Conservation (phyloP, 2,797 vertebrate species). For the Cichlasoma orientale region DNA sequence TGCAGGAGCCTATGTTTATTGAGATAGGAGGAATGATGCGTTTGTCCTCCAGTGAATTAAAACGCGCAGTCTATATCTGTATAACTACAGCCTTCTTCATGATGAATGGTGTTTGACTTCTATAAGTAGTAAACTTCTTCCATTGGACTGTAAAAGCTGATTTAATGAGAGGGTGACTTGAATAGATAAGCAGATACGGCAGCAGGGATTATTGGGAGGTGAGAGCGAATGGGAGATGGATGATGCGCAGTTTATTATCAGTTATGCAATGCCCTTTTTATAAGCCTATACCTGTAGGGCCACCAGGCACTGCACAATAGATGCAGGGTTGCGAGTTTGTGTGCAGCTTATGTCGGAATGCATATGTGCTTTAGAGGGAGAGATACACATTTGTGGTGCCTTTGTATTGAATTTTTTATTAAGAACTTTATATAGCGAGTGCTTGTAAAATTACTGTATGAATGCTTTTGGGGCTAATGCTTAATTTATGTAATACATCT, state of each 20-base stretch:
- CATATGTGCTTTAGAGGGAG: constrained; percentile 9
- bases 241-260: constrained; percentile 59
- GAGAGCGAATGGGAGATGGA: constrained; percentile 60
- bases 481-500: neutral
- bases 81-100: constrained; percentile 44
- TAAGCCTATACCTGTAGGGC: constrained; percentile 45
- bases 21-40: constrained; percentile 58
- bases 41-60: constrained; percentile 71
- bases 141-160: constrained; percentile 58
- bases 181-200: constrained; percentile 66
- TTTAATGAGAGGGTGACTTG: constrained; percentile 66
- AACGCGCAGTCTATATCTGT: constrained; percentile 60
- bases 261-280: constrained; percentile 64
- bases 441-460: neutral
- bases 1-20: constrained; percentile 53
- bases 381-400: constrained; percentile 3
- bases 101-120: constrained; percentile 67
- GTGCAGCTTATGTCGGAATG: constrained; percentile 22
- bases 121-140: constrained; percentile 67
- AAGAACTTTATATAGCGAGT: constrained; percentile 25
- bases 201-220: constrained; percentile 48
- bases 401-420: constrained; percentile 5
- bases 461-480: neutral
- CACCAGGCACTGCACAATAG: constrained; percentile 4
- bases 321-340: constrained; percentile 22